These are phyloP conservation scores for Melieria omissa DNA, from an alignment of 2,888 invertebrate species.

Conservation along the genomic window DNA sequence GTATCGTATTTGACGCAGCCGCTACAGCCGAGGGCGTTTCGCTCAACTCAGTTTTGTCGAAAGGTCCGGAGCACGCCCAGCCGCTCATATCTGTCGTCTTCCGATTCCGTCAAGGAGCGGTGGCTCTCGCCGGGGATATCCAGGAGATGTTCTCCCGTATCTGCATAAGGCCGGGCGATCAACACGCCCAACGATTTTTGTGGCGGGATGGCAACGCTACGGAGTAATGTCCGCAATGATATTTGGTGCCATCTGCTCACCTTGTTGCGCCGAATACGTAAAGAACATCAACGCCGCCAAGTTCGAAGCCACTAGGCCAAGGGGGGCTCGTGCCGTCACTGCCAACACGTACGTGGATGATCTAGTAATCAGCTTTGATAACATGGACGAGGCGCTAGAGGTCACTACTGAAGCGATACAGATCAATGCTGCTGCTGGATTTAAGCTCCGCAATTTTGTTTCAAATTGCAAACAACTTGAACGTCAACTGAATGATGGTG, in stretches of 20 bases:
- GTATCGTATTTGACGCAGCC: constrained; percentile 55
- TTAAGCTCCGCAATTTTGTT: constrained; percentile 2
- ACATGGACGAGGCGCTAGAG: constrained; percentile 46
- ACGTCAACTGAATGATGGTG: not conserved
- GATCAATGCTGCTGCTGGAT: constrained; percentile 12
- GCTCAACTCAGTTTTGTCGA: constrained; percentile 48
- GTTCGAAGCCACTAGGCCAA: constrained; percentile 33
- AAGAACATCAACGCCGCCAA: constrained; percentile 50
- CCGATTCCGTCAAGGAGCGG: constrained; percentile 47
- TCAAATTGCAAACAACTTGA: constrained; percentile 7
- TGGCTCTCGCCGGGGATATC: no score
- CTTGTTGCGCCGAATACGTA: constrained; percentile 34
- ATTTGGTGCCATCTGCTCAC: no score
- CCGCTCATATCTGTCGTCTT: constrained; percentile 49
- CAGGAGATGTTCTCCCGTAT: no score
- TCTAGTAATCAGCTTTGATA: constrained; percentile 44
- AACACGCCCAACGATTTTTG: no score
- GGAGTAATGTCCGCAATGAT: no score
- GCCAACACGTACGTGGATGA: constrained; percentile 42
- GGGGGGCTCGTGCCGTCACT: constrained; percentile 38
- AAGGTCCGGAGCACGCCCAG: constrained; percentile 51
- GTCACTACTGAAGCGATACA: not conserved
- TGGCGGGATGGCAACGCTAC: no score
- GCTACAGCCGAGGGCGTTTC: constrained; percentile 44
- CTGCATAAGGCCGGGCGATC: no score